Evolutionary conservation across 2,888 invertebrate species (phyloP), one percentile per base, ranked within the genome.

Genomic region (Tetanocera ferruginea): DNA sequence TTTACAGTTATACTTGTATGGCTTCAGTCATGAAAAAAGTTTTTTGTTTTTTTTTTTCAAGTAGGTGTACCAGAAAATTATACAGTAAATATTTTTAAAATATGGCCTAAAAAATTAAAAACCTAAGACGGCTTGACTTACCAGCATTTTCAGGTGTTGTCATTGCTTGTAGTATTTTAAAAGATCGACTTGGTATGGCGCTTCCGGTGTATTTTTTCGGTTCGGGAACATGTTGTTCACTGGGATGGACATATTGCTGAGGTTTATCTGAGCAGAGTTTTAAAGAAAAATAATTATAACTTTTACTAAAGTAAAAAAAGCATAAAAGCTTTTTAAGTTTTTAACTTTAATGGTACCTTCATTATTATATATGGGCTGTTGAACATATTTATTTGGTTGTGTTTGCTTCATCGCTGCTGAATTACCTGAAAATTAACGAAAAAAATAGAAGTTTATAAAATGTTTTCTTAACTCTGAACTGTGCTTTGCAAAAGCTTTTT

Each of bases 81-180:
- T 31, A 28, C 25, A 62, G 28, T 9, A 55, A 19, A 55, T 3
- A 9, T n/a, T 8, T 19, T 8, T 1, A 6, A 62, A 62, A 17
- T 28, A 62, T 8, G 19, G 25, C n/a, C 28, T 51, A 17, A 25
- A 62, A 62, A 17, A 55, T 2, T 55, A 2, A 31, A 43, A 43
- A 43, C 43, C 43, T 43, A 43, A 11, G 43, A 43, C 43, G 9
- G 51, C 37, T 9, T 8, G 31, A 91, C 92, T 92, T 90, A 93
- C 93, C 93, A 88, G 92, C 91, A 86, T 91, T 91, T 86, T 93
- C 93, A 77, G 93, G 93, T 80, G 93, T 92, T 81, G 94, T 95
- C 94, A 95, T 94, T 72, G 94, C 94, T 90, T 96, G 95, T 76
- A 96, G 90, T 86, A 94, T 93, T 89, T 93, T 93, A 90, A 96